A percentile compares a stretch with the other conserved stretches of the same genome.
Evolutionary conservation across 2,888 invertebrate genomes (phyloP).

Genomic region (Drosophila neutralis): DNA sequence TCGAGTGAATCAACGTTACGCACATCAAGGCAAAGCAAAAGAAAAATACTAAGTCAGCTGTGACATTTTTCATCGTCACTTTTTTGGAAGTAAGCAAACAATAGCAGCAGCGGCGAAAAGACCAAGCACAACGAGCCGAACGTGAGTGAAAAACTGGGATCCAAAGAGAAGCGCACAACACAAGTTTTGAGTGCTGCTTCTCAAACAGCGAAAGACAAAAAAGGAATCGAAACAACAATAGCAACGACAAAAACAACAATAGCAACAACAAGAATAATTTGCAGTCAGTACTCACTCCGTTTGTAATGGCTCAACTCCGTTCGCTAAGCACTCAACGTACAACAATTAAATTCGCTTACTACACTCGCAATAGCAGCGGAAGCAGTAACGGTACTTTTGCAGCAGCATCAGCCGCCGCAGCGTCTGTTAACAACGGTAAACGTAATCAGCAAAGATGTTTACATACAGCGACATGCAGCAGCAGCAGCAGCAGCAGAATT

Average conservation of each 20-base stretch:
- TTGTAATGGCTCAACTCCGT: slow-evolving; percentile 85
- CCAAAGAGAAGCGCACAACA: slow-evolving; percentile 3
- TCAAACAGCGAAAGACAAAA: not conserved
- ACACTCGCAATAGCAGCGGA: slow-evolving; percentile 62
- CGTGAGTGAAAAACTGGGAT: slow-evolving; percentile 14
- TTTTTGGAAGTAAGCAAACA: slow-evolving; percentile 1
- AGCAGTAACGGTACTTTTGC: slow-evolving; percentile 37
- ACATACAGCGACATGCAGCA: slow-evolving; percentile 33
- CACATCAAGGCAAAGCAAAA: slow-evolving; percentile 21
- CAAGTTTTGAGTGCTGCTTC: slow-evolving; percentile 7
- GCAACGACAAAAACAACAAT: not conserved
- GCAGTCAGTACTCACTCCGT: slow-evolving; percentile 12
- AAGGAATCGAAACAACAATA: slow-evolving; percentile 11
- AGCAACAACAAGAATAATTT: slow-evolving; percentile 1
- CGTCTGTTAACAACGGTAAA: slow-evolving; percentile 22
- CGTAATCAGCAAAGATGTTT: slow-evolving; percentile 25
- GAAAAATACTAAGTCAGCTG: slow-evolving; percentile 48
- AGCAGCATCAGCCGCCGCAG: slow-evolving; percentile 30
- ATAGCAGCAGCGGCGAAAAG: not conserved
- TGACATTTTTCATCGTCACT: slow-evolving; percentile 2
- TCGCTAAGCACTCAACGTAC: slow-evolving; percentile 83
- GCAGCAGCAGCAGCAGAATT: slow-evolving; percentile 24
- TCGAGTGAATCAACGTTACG: slow-evolving; percentile 23
- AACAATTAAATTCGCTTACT: slow-evolving; percentile 79
- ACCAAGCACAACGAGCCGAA: slow-evolving; percentile 12